Percentiles rank a stretch among this genome's conserved stretches.
phyloP scores from a whole-genome alignment of 2,113 vertebrate species.

The Emberiza fucata region DNA sequence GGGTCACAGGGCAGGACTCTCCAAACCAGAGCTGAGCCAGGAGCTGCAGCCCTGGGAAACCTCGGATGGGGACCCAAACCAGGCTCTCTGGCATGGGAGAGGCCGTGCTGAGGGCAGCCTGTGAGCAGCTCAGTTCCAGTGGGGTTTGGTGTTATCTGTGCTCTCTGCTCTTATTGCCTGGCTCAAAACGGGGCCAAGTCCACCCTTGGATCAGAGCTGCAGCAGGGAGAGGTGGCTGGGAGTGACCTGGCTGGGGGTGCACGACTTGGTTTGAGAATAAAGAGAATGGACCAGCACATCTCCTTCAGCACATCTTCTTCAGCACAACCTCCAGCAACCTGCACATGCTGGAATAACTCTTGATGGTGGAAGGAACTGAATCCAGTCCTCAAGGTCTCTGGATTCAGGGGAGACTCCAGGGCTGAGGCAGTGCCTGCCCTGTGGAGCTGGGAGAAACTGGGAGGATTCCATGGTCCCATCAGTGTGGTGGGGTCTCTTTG shows the following conservation, averaged over 20 bases:
- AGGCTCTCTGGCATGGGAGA: background rate
- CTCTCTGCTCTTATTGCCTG: background rate
- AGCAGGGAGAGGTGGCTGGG: background rate
- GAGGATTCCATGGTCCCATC: background rate
- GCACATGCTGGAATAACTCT: background rate
- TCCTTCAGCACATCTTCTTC: background rate
- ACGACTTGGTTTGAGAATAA: background rate
- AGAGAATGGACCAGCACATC: background rate
- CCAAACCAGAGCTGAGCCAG: constrained; percentile 55
- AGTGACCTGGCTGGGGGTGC: background rate
- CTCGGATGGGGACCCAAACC: fast-evolving
- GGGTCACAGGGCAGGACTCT: constrained; percentile 28
- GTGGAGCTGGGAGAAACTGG: background rate
- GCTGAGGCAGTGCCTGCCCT: background rate
- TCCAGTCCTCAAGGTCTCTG: background rate
- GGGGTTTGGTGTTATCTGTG: background rate
- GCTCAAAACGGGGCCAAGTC: background rate
- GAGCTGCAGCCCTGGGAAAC: background rate
- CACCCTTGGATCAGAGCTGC: background rate
- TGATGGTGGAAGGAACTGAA: background rate
- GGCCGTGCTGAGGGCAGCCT: background rate
- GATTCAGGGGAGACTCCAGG: fast-evolving
- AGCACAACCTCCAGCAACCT: background rate
- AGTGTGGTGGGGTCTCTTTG: background rate
- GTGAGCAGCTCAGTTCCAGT: background rate